Conservation (phyloP, 2,113 vertebrate genomes). For the Microcebus griseorufus region DNA sequence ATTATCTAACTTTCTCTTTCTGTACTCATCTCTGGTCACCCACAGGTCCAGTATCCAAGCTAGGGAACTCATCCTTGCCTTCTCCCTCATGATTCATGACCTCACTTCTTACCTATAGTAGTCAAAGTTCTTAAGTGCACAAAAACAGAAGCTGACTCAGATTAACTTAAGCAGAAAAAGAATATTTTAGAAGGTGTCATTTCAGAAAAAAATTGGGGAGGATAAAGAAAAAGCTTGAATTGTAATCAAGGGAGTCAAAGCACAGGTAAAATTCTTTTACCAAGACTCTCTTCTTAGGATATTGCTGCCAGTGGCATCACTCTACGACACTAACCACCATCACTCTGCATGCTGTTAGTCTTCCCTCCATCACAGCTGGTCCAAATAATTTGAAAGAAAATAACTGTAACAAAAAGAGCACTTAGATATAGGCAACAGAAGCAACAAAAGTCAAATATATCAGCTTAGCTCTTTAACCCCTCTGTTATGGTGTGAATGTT, state of each 20-base stretch:
- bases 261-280: neutral
- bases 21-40: neutral
- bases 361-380: neutral
- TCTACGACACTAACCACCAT: neutral
- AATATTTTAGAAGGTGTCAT: neutral
- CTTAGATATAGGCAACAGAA: neutral
- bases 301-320: neutral
- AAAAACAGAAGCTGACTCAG: constrained; percentile 42
- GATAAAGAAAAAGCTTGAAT: neutral
- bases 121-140: neutral
- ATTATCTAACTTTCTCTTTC: neutral
- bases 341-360: neutral
- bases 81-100: neutral
- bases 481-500: neutral
- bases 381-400: neutral
- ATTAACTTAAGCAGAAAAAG: neutral
- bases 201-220: neutral
- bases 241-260: neutral
- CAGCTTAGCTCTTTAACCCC: neutral
- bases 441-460: neutral
- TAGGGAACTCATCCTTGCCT: neutral
- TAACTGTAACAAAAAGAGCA: neutral
- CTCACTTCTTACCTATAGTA: neutral
- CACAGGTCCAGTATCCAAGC: neutral
- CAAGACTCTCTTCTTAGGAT: neutral